Conservation (phyloP, 2,888 invertebrate genomes). For the Elegia similella region DNA sequence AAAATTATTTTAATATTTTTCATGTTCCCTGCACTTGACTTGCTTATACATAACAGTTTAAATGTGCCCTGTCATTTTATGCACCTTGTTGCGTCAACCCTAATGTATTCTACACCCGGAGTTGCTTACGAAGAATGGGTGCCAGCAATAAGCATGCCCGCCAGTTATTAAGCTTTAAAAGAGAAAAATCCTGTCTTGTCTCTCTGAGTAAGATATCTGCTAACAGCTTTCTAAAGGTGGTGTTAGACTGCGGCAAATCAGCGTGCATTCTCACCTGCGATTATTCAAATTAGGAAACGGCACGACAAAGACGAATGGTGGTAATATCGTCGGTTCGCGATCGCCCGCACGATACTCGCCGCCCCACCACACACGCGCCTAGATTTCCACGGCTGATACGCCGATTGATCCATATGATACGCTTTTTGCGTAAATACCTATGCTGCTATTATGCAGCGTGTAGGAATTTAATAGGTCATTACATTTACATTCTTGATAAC, state of each 20-base stretch:
- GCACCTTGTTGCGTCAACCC: too few species aligned
- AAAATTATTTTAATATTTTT: too few species aligned
- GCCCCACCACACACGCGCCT: slow-evolving; percentile 73
- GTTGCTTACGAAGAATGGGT: too few species aligned
- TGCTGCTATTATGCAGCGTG: slow-evolving; percentile 59
- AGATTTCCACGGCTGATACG: slow-evolving; percentile 72
- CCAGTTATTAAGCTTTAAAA: too few species aligned
- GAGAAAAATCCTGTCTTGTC: too few species aligned
- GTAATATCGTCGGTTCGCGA: slow-evolving; percentile 75
- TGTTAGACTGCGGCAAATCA: slow-evolving; percentile 62
- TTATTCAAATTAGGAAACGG: slow-evolving; percentile 80
- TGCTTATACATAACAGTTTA: too few species aligned
- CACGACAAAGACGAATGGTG: slow-evolving; percentile 81
- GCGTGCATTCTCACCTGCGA: slow-evolving; percentile 77
- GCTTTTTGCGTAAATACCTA: slow-evolving; percentile 78
- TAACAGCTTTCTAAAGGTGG: slow-evolving; percentile 36
- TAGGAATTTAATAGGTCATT: slow-evolving; percentile 45
- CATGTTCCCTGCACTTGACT: too few species aligned
- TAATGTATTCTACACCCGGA: too few species aligned
- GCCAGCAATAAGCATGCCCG: too few species aligned
- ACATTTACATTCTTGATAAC: slow-evolving; percentile 22
- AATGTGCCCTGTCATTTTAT: too few species aligned
- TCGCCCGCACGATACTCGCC: slow-evolving; percentile 66
- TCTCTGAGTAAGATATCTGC: slow-evolving; percentile 10
- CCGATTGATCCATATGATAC: slow-evolving; percentile 75